Conservation (phyloP, 2,797 vertebrate species). For the Pelodytes ibericus region DNA sequence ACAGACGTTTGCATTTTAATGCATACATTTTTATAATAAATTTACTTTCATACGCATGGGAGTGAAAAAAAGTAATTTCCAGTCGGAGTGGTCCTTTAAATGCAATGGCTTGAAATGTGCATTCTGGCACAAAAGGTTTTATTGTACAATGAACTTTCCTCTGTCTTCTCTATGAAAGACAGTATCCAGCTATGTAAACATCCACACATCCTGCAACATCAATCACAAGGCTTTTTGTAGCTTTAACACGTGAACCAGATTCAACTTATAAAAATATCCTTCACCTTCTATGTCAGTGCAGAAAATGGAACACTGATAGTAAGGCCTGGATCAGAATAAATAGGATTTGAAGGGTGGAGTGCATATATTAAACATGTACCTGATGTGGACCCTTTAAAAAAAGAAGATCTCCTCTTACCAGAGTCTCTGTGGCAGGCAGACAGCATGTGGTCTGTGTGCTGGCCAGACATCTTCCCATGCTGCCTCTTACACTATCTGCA, state of each 20-base stretch:
- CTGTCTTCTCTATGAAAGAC: conserved; percentile 27
- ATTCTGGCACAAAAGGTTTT: neutral
- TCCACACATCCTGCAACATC: conserved; percentile 22
- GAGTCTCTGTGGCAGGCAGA: no score
- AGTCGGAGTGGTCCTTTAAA: no score
- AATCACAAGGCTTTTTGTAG: conserved; percentile 33
- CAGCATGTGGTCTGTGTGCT: no score
- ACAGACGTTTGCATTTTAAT: no score
- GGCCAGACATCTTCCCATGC: no score
- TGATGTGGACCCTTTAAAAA: no score
- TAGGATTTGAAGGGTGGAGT: neutral
- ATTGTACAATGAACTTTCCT: conserved; percentile 2
- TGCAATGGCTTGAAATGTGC: no score
- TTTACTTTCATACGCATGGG: no score
- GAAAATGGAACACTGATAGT: conserved; percentile 2
- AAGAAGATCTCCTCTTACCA: no score
- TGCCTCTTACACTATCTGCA: no score
- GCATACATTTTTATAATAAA: no score
- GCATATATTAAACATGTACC: neutral
- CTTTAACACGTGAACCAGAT: conserved; percentile 33
- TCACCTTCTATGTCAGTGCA: conserved; percentile 6
- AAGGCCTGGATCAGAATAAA: neutral
- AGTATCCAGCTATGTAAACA: conserved; percentile 19
- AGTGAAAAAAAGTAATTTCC: no score
- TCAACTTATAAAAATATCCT: conserved; percentile 24